These are phyloP conservation scores for Macrochelys suwanniensis DNA, from an alignment of 2,797 vertebrate species.

Conservation along the genomic window DNA sequence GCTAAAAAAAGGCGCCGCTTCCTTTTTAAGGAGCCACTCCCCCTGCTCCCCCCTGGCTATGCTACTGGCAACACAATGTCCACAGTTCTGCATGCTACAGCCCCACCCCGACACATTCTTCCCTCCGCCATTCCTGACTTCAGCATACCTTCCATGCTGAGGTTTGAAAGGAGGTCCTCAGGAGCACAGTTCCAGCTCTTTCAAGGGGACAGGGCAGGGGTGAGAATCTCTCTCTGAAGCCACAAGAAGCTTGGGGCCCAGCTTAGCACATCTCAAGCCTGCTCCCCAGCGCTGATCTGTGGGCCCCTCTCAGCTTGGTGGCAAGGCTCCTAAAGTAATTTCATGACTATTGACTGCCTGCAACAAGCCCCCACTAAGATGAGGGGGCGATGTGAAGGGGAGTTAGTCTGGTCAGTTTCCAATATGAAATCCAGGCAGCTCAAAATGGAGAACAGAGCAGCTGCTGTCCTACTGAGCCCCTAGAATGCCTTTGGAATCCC, in stretches of 20 bases:
- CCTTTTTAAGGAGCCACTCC: no score
- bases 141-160: not conserved
- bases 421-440: not conserved
- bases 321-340: not conserved
- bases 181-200: not conserved
- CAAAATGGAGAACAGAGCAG: not conserved
- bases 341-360: not conserved
- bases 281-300: not conserved
- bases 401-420: accelerated
- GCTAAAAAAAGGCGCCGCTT: no score
- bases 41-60: no score
- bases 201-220: not conserved
- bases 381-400: not conserved
- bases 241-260: not conserved
- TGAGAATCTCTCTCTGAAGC: not conserved
- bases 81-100: not conserved
- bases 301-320: not conserved
- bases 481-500: not conserved
- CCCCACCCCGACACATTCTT: not conserved
- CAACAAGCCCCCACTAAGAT: not conserved
- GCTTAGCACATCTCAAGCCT: not conserved
- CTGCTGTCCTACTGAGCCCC: not conserved
- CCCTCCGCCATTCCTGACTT: not conserved
- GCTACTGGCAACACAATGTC: not conserved
- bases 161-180: not conserved